A percentile compares a stretch with the other conserved stretches of the same genome.
phyloP scores from a whole-genome alignment of 2,888 invertebrate genomes.

The Diaphora mendica region DNA sequence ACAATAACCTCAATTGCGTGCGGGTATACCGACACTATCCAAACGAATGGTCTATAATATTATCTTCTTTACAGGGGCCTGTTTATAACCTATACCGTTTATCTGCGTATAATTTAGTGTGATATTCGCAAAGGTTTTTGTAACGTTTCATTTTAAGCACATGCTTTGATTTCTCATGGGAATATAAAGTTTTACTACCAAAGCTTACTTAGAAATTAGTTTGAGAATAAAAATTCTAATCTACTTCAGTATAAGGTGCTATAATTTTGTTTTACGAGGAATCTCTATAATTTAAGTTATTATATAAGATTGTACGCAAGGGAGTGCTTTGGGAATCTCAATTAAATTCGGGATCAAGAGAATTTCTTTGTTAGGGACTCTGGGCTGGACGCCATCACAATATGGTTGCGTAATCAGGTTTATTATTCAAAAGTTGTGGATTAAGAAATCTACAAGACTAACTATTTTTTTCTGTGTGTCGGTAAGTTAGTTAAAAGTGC shows the following conservation, averaged over 20 bases:
- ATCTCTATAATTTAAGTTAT: conserved; percentile 1
- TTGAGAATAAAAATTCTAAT: conserved; percentile 17
- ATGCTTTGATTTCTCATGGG: conserved; percentile 38
- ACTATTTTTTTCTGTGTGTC: not conserved
- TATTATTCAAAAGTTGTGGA: not conserved
- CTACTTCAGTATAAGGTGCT: not conserved
- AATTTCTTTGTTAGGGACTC: not conserved
- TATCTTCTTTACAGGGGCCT: not conserved
- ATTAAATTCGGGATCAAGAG: not conserved
- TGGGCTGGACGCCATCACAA: not conserved
- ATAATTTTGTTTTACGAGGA: not conserved
- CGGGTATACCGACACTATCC: no score
- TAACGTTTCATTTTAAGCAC: conserved; percentile 9
- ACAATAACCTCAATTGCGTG: no score
- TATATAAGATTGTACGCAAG: not conserved
- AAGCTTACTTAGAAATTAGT: conserved; percentile 36
- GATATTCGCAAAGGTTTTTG: not conserved
- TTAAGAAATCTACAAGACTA: not conserved
- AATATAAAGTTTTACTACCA: conserved; percentile 29
- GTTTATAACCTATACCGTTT: no score
- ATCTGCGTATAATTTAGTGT: no score
- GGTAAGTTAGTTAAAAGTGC: not conserved
- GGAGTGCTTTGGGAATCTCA: not conserved
- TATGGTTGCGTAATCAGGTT: no score
- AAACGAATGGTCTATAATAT: no score